phyloP scores from a whole-genome alignment of 2,797 vertebrate species.

The Dendrocincla tyrannina region DNA sequence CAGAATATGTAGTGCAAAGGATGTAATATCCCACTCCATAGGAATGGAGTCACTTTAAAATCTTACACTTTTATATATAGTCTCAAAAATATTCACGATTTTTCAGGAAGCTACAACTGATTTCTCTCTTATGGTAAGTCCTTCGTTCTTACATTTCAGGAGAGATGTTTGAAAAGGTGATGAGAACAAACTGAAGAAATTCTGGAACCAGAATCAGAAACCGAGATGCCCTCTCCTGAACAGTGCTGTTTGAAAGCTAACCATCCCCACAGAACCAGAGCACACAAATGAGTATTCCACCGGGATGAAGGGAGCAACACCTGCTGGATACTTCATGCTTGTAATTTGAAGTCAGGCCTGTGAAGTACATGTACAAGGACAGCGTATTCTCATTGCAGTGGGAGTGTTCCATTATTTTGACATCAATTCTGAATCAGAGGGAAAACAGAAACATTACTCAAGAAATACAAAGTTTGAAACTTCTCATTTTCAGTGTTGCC shows the following conservation, averaged over 20 bases:
- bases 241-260: neutral
- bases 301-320: neutral
- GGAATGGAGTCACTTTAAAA: neutral
- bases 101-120: neutral
- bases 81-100: neutral
- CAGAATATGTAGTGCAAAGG: neutral
- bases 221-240: neutral
- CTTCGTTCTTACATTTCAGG: neutral
- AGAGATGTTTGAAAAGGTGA: neutral
- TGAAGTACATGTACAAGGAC: neutral
- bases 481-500: neutral
- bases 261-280: neutral
- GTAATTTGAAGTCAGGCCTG: neutral
- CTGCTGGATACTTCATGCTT: neutral
- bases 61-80: neutral
- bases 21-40: neutral
- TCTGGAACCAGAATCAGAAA: neutral
- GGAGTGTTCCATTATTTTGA: neutral
- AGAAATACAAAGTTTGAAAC: neutral
- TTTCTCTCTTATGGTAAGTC: neutral
- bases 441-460: neutral
- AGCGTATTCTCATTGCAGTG: neutral
- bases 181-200: neutral
- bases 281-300: neutral
- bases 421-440: neutral